Evolutionary conservation across 2,888 invertebrate species (phyloP).

Genomic region (Sarcophaga subvicina): DNA sequence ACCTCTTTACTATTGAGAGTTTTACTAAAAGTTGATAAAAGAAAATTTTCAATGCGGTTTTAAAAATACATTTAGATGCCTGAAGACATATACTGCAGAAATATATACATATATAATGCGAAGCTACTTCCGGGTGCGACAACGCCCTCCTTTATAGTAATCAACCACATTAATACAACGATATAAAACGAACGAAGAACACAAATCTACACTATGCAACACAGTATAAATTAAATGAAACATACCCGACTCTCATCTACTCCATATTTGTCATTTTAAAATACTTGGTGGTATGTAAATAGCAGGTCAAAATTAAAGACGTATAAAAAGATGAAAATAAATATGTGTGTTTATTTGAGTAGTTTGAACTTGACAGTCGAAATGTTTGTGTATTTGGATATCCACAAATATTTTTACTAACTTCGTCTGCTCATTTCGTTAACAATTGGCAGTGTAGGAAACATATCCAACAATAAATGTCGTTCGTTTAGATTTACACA

Average conservation of each 20-base stretch:
- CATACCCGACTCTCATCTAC: constrained; percentile 60
- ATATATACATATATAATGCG: constrained; percentile 23
- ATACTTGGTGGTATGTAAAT: constrained; percentile 33
- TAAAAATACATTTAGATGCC: too few relatives aligned
- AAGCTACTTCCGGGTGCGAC: constrained; percentile 66
- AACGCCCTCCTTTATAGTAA: constrained; percentile 68
- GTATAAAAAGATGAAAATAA: too few relatives aligned
- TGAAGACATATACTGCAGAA: too few relatives aligned
- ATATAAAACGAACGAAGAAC: constrained; percentile 39
- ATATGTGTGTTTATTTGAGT: too few relatives aligned
- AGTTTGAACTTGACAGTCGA: too few relatives aligned
- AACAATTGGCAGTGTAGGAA: not conserved
- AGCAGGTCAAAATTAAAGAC: constrained; percentile 43
- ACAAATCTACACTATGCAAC: not conserved
- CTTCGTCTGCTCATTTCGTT: constrained; percentile 46
- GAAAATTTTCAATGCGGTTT: too few relatives aligned
- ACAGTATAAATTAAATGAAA: constrained; percentile 17
- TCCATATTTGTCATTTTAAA: constrained; percentile 53
- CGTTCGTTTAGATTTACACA: too few relatives aligned
- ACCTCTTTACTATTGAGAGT: too few relatives aligned
- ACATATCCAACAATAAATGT: too few relatives aligned
- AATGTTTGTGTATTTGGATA: not conserved
- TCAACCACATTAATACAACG: constrained; percentile 52
- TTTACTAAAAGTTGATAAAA: too few relatives aligned
- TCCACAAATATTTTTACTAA: constrained; percentile 24